Percentiles rank a stretch among this genome's conserved stretches.
Conservation (phyloP, 2,113 vertebrate genomes). For the Hydropotes inermis region DNA sequence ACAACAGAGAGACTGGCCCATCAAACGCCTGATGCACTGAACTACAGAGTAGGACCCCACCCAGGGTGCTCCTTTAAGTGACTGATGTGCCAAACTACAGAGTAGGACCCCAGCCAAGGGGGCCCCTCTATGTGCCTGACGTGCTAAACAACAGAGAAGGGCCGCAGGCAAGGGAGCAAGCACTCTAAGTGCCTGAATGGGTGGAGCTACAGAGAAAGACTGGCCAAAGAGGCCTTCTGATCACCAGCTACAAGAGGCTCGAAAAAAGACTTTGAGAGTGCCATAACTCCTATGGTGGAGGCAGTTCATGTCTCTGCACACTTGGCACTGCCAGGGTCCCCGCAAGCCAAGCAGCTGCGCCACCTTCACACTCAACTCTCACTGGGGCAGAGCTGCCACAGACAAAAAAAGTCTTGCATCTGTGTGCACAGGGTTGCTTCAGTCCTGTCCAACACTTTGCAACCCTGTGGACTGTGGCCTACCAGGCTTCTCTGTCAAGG, state of each 20-base stretch:
- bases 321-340: neutral
- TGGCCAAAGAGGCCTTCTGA: neutral
- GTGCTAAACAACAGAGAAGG: rapidly evolving
- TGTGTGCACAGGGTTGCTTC: neutral
- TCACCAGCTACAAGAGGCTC: neutral
- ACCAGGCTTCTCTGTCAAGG: neutral
- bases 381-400: neutral
- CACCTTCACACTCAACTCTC: neutral
- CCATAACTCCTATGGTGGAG: neutral
- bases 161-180: neutral
- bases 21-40: neutral
- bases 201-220: neutral
- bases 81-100: neutral
- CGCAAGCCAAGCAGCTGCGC: rapidly evolving
- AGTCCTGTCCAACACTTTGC: neutral
- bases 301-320: neutral
- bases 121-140: neutral
- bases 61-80: neutral
- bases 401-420: neutral
- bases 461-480: neutral
- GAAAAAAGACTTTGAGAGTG: neutral
- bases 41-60: neutral
- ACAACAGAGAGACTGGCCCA: neutral
- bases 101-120: neutral
- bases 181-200: neutral